A percentile compares a stretch with the other conserved stretches of the same genome.
These are phyloP conservation scores for Drosophila multiciliata DNA, from an alignment of 2,888 invertebrate genomes.

Conservation along the genomic window DNA sequence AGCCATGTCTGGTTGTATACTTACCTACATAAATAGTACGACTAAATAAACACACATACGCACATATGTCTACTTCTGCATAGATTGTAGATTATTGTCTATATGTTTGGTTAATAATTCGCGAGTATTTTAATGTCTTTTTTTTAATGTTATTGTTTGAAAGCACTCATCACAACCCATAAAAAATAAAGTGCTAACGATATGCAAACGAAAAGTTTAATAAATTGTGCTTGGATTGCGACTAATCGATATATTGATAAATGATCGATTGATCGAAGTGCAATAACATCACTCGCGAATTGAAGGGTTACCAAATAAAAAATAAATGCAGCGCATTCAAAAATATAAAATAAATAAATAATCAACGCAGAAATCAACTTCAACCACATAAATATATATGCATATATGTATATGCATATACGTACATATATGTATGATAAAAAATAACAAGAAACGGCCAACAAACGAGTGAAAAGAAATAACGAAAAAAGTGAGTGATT, in stretches of 20 bases:
- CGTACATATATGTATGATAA: slow-evolving; percentile 17
- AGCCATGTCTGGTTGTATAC: slow-evolving; percentile 45
- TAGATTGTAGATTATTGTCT: slow-evolving; percentile 37
- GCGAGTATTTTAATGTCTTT: slow-evolving; percentile 45
- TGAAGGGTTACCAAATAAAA: slow-evolving; percentile 10
- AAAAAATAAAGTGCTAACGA: slow-evolving; percentile 24
- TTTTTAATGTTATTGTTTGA: slow-evolving; percentile 23
- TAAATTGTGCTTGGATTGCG: slow-evolving; percentile 35
- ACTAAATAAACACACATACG: slow-evolving; percentile 12
- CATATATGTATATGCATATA: slow-evolving; percentile 7
- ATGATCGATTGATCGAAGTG: slow-evolving; percentile 40
- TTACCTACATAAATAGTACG: slow-evolving; percentile 25
- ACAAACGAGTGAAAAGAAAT: slow-evolving; percentile 47
- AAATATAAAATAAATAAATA: not conserved
- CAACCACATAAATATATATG: slow-evolving; percentile 12
- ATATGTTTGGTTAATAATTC: slow-evolving; percentile 46
- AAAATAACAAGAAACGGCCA: slow-evolving; percentile 38
- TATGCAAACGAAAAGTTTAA: slow-evolving; percentile 35
- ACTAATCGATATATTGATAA: slow-evolving; percentile 31
- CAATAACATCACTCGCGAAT: slow-evolving; percentile 8
- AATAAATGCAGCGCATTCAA: slow-evolving; percentile 35
- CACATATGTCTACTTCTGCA: slow-evolving; percentile 24
- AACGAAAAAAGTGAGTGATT: slow-evolving; percentile 71
- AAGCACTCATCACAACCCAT: slow-evolving; percentile 13
- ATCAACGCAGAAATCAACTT: slow-evolving; percentile 29